Evolutionary conservation across 2,888 invertebrate genomes (phyloP).

Genomic region (Rhopalosiphum nymphaeae): DNA sequence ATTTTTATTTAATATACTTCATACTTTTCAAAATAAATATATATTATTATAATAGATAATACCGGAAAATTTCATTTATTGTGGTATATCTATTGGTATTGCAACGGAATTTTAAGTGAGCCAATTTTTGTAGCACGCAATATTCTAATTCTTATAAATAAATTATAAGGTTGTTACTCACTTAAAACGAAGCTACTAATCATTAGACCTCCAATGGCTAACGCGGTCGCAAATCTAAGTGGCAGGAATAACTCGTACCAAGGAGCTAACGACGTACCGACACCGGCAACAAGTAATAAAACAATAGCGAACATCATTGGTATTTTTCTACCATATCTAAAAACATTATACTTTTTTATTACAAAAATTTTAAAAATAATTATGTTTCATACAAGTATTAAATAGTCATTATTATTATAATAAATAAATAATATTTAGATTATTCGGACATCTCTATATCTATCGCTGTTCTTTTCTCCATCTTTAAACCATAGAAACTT

Average conservation of each 20-base stretch:
- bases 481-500: neutral
- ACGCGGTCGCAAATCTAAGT: slow-evolving; percentile 79
- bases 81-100: neutral
- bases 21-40: neutral
- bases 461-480: neutral
- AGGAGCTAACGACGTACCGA: slow-evolving; percentile 79
- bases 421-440: neutral
- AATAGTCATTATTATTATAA: neutral
- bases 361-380: neutral
- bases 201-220: slow-evolving; percentile 87
- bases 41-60: neutral
- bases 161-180: slow-evolving; percentile 68
- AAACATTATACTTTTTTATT: neutral
- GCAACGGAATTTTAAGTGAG: neutral
- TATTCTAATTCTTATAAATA: neutral
- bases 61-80: neutral
- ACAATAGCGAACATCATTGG: slow-evolving; percentile 82
- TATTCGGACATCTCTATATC: neutral
- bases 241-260: slow-evolving; percentile 79
- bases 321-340: slow-evolving; percentile 81
- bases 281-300: slow-evolving; percentile 80
- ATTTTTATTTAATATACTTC: neutral
- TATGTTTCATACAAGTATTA: neutral
- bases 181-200: slow-evolving; percentile 79
- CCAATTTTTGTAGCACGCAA: neutral